phyloP scores from a whole-genome alignment of 2,888 invertebrate species.

The Drosophila sordidapex region DNA sequence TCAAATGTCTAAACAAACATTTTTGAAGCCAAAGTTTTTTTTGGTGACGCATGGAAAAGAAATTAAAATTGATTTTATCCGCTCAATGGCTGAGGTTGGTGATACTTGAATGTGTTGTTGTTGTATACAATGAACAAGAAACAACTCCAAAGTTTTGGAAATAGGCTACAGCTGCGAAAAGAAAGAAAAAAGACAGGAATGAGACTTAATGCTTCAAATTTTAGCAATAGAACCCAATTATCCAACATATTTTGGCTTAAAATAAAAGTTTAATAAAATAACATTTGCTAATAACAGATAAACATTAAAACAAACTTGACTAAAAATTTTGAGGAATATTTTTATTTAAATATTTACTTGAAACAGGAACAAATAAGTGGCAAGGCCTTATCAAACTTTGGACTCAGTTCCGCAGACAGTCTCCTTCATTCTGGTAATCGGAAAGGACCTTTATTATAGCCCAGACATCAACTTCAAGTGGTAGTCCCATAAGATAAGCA shows the following conservation, averaged over 20 bases:
- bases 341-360: slow-evolving; percentile 32
- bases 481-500: slow-evolving; percentile 55
- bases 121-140: slow-evolving; percentile 43
- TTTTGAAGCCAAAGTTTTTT: slow-evolving; percentile 46
- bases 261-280: not conserved
- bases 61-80: slow-evolving; percentile 72
- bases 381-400: not conserved
- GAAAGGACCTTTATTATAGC: not conserved
- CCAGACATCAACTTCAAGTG: slow-evolving; percentile 10
- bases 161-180: not conserved
- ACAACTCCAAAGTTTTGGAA: slow-evolving; percentile 15
- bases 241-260: not conserved
- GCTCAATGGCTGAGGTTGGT: slow-evolving; percentile 14
- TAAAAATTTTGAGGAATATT: not conserved
- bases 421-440: not conserved
- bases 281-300: not conserved
- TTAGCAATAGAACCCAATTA: not conserved
- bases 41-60: slow-evolving; percentile 33
- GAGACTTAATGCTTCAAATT: slow-evolving; percentile 13
- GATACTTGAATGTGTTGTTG: slow-evolving; percentile 7
- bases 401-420: not conserved
- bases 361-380: slow-evolving; percentile 6
- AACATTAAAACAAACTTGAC: not conserved
- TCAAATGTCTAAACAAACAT: slow-evolving; percentile 53
- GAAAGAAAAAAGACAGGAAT: slow-evolving; percentile 9